These are phyloP conservation scores for Ganaspis sp. DNA, from an alignment of 1,140 invertebrate genomes.

Conservation along the genomic window DNA sequence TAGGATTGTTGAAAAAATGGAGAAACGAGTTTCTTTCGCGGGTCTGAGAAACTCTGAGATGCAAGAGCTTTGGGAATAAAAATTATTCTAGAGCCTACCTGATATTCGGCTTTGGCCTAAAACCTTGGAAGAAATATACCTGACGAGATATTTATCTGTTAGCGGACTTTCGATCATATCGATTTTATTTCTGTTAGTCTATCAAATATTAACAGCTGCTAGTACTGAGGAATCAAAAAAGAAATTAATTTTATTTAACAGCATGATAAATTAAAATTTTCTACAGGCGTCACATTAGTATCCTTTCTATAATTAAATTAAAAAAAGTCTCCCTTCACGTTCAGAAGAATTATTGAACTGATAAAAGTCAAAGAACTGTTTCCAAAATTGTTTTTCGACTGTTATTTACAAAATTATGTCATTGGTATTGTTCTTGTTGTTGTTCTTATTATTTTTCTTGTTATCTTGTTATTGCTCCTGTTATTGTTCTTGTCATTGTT, in stretches of 20 bases:
- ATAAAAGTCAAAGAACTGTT: no score
- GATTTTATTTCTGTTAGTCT: conserved; percentile 49
- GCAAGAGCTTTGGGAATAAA: conserved; percentile 39
- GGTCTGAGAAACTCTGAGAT: conserved; percentile 56
- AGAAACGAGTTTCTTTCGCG: background rate
- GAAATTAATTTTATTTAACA: background rate
- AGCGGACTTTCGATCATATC: conserved; percentile 65
- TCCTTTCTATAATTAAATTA: no score
- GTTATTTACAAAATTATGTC: no score
- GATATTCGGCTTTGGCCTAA: conserved; percentile 59
- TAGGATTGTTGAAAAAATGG: no score
- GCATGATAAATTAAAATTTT: background rate
- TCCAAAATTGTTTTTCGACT: no score
- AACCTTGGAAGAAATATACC: conserved; percentile 44
- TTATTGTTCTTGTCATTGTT: no score
- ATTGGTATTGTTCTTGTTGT: no score
- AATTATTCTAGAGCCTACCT: conserved; percentile 59
- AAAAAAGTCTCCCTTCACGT: no score
- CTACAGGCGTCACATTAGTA: no score
- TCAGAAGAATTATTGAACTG: no score
- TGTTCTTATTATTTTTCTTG: no score
- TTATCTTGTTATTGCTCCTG: no score
- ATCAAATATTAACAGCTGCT: conserved; percentile 18
- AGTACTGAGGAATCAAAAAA: background rate
- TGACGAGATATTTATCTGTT: conserved; percentile 64